These are phyloP conservation scores for Artibeus jamaicensis DNA, from an alignment of 2,797 vertebrate genomes.

Conservation along the genomic window DNA sequence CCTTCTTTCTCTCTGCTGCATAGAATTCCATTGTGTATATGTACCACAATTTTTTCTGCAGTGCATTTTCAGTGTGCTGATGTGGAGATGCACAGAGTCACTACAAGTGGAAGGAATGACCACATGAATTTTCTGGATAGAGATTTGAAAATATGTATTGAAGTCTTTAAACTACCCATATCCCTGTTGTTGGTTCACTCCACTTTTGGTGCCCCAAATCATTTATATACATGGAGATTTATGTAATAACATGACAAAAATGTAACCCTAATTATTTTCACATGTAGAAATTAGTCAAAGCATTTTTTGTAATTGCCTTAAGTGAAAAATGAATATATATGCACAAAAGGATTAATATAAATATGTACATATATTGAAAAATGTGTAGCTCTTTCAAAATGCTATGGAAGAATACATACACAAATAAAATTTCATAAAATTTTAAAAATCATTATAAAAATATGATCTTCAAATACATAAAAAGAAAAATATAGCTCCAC, in stretches of 20 bases:
- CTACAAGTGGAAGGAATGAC: not conserved
- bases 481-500: not conserved
- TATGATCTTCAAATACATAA: not conserved
- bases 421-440: not conserved
- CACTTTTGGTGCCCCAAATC: not conserved
- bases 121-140: not conserved
- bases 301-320: not conserved
- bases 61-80: not conserved
- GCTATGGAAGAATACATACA: not conserved
- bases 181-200: not conserved
- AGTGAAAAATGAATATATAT: not conserved
- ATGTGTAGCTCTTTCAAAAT: not conserved
- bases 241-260: not conserved
- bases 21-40: no score
- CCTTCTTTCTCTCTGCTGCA: no score
- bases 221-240: not conserved
- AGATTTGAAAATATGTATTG: not conserved
- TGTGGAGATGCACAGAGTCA: not conserved
- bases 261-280: not conserved
- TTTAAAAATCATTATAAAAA: not conserved
- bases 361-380: not conserved
- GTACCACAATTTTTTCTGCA: not conserved
- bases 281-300: not conserved
- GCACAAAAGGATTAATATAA: not conserved
- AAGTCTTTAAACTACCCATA: not conserved